Evolutionary conservation across 2,113 vertebrate genomes (phyloP).

Genomic region (Etia nguti): DNA sequence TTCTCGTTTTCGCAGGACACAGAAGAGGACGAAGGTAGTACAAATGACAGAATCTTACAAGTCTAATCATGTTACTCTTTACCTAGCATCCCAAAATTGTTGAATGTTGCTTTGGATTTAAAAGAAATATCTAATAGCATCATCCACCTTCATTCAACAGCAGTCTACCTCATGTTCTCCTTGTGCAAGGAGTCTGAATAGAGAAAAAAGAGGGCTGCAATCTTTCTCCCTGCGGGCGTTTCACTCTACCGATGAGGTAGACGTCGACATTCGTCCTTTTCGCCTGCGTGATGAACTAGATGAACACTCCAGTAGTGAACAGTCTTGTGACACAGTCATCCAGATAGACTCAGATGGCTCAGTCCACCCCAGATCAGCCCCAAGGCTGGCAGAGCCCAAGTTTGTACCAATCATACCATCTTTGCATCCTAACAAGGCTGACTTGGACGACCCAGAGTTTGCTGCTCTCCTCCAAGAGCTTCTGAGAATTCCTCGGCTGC

Average conservation of each 20-base stretch:
- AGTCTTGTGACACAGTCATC: conserved; percentile 95
- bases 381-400: conserved; percentile 81
- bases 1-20: conserved; percentile 85
- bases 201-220: conserved; percentile 81
- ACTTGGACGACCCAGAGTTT: conserved; percentile 65
- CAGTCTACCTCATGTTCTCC: conserved; percentile 93
- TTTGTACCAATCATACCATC: conserved; percentile 96
- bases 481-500: conserved; percentile 58
- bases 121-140: background rate
- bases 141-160: conserved; percentile 21
- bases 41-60: background rate
- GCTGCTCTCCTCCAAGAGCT: conserved; percentile 62
- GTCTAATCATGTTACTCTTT: background rate
- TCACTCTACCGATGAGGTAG: conserved; percentile 80
- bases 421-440: conserved; percentile 80
- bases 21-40: conserved; percentile 90
- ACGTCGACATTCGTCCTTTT: conserved; percentile 79
- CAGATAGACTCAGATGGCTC: conserved; percentile 87
- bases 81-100: background rate
- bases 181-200: conserved; percentile 87
- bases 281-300: conserved; percentile 84
- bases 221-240: conserved; percentile 87
- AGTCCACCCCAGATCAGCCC: conserved; percentile 78
- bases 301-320: conserved; percentile 90
- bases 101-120: background rate